Evolutionary conservation across 2,797 vertebrate species (phyloP), one percentile per base, ranked within the genome.

Genomic region (Pitangus sulphuratus): DNA sequence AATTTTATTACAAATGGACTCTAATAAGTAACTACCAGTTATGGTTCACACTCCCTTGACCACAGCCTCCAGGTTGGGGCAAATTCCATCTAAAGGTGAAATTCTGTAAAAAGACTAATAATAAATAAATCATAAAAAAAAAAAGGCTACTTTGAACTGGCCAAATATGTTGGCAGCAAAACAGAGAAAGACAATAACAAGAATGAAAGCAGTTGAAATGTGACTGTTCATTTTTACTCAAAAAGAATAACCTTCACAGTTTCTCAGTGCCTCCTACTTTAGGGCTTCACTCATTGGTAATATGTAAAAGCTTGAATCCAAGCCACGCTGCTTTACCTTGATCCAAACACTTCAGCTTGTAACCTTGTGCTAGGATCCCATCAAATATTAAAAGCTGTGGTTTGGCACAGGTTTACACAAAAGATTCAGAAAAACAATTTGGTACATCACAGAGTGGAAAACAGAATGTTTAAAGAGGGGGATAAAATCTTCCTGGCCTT

Each of bases 1-100:
- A 84, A 82, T 64, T 65, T 82, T 87, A 82, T 54, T 83, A 82
- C 50, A 96, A 93, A 72, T 62, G 53, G 18, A 68, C n/a, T 72
- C 25, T 71, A 58, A 60, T 35, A 81, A 72, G 51, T 72, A 93
- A 90, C 42, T 60, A 87, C 33, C 26, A 92, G 20, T 54, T 61
- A 45, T 24, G 44, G 79, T 82, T 77, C 60, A 78, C 37, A 66
- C 5, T 94, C 28, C 37, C 28, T 19, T 61, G 92, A 87, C 72
- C 77, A 87, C 47, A 81, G 76, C 48, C 25, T 77, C 69, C 21
- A 88, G 50, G 40, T 35, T 70, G 44, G 56, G 66, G 70, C 18
- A 93, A 93, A 93, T 94, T 92, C 86, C 84, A 92, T 42, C 90
- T 60, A 66, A 66, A 84, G 87, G 56, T 84, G 62, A 89, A 93